Conservation (phyloP, 2,888 invertebrate genomes). For the Morpho achilles region DNA sequence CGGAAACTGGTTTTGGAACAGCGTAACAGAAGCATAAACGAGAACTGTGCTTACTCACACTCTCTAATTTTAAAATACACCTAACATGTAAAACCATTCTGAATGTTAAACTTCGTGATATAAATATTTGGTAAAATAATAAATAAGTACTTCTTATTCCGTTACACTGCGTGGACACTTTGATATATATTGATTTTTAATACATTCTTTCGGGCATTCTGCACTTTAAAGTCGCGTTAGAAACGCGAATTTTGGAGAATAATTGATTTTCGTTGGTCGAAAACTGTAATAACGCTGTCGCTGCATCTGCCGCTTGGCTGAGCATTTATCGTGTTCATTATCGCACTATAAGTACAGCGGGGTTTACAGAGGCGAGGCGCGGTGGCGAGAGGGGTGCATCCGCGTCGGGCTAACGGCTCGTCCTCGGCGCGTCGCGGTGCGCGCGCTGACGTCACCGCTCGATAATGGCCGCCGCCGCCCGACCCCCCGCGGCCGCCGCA, state of each 20-base stretch:
- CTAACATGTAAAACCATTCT: too few relatives aligned
- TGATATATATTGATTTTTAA: too few relatives aligned
- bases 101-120: too few relatives aligned
- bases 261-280: too few relatives aligned
- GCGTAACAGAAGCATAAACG: not conserved
- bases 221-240: too few relatives aligned
- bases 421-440: conserved; percentile 66
- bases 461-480: conserved; percentile 70
- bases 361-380: conserved; percentile 28
- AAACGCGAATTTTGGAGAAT: too few relatives aligned
- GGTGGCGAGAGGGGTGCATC: conserved; percentile 54
- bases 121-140: too few relatives aligned
- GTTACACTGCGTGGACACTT: too few relatives aligned
- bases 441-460: conserved; percentile 80
- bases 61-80: too few relatives aligned
- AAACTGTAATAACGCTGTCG: conserved; percentile 13
- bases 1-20: not conserved
- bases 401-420: conserved; percentile 74
- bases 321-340: conserved; percentile 43
- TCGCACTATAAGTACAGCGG: conserved; percentile 54
- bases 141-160: too few relatives aligned
- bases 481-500: conserved; percentile 39
- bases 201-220: too few relatives aligned
- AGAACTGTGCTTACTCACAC: too few relatives aligned
- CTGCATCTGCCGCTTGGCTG: conserved; percentile 19